phyloP scores from a whole-genome alignment of 2,797 vertebrate genomes.

The Enoplosus armatus region DNA sequence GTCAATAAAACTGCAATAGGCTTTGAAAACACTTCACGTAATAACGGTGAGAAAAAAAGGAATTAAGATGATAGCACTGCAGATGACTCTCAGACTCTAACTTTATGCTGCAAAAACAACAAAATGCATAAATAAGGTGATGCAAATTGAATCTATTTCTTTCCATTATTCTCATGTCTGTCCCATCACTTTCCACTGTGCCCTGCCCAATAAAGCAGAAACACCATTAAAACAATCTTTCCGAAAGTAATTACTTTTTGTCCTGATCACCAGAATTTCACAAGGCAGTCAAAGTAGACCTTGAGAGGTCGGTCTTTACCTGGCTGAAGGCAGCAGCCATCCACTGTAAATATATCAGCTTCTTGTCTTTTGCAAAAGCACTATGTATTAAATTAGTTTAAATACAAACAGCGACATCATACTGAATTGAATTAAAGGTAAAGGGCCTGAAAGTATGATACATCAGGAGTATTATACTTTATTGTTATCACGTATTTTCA shows the following conservation, averaged over 20 bases:
- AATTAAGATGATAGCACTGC: slow-evolving; percentile 2
- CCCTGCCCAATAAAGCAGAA: slow-evolving; percentile 52
- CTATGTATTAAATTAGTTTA: not conserved
- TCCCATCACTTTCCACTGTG: slow-evolving; percentile 28
- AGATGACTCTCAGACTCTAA: slow-evolving; percentile 6
- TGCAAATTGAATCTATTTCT: slow-evolving; percentile 36
- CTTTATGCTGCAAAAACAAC: slow-evolving; percentile 29
- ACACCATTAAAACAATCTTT: slow-evolving; percentile 46
- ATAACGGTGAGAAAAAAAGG: not conserved
- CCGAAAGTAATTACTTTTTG: slow-evolving; percentile 54
- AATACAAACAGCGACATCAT: not conserved
- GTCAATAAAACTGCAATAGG: not conserved
- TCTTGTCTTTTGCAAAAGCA: slow-evolving; percentile 1
- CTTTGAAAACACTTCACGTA: slow-evolving; percentile 21
- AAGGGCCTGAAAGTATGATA: not conserved
- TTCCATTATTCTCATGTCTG: slow-evolving; percentile 27
- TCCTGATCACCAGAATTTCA: slow-evolving; percentile 39
- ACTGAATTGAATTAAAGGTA: not conserved
- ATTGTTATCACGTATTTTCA: not conserved
- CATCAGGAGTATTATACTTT: not conserved
- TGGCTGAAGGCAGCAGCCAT: slow-evolving; percentile 30
- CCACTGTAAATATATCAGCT: slow-evolving; percentile 8
- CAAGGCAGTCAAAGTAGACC: slow-evolving; percentile 17
- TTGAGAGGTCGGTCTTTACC: slow-evolving; percentile 30
- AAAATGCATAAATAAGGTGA: slow-evolving; percentile 33